Evolutionary conservation across 2,113 vertebrate species (phyloP).

Genomic region (Ageneiosus marmoratus): DNA sequence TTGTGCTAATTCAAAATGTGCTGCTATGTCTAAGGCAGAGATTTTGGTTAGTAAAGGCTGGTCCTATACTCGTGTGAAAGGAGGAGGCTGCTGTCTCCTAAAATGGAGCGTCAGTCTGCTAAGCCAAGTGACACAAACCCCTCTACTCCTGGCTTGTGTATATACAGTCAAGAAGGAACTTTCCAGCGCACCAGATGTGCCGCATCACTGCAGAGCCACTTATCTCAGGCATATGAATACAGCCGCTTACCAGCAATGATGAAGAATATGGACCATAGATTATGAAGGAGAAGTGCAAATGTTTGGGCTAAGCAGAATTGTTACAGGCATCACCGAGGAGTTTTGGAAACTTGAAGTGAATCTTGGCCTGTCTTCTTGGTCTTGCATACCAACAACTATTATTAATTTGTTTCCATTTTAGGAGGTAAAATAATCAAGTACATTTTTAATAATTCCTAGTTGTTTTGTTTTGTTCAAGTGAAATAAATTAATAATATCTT

Average conservation of each 20-base stretch:
- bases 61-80: neutral
- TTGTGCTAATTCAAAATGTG: neutral
- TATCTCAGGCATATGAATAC: constrained; percentile 19
- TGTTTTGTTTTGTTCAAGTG: neutral
- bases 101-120: constrained; percentile 23
- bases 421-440: neutral
- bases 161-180: constrained; percentile 29
- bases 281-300: constrained; percentile 5
- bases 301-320: constrained; percentile 4
- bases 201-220: constrained; percentile 39
- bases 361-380: neutral
- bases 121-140: constrained; percentile 10
- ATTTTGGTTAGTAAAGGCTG: neutral
- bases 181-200: constrained; percentile 52
- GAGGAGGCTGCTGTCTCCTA: constrained; percentile 19
- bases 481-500: neutral
- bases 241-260: constrained; percentile 29
- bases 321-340: neutral
- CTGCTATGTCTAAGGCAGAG: neutral
- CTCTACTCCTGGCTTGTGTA: constrained; percentile 23
- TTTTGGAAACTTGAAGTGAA: constrained; percentile 1
- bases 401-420: constrained; percentile 14
- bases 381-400: neutral
- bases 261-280: constrained; percentile 26
- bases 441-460: neutral